Evolutionary conservation across 2,888 invertebrate species (phyloP), one percentile per base, ranked within the genome.

Genomic region (Xanthorhoe spadicearia): DNA sequence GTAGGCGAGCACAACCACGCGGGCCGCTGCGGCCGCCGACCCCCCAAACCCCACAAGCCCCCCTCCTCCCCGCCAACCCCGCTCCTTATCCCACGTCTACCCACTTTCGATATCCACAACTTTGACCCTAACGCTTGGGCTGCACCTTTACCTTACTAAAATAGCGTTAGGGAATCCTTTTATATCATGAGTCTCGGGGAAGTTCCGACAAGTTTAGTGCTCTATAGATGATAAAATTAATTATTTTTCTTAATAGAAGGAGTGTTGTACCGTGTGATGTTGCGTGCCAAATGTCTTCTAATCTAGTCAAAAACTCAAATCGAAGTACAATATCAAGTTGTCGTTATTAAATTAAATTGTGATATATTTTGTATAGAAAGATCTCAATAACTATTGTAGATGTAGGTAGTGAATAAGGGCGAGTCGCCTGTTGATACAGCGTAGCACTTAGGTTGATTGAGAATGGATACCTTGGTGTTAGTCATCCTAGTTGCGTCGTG

Each of bases 1-100:
- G 90, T 93, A 48, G 92, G 92, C 15, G 92, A 92, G 66, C 92
- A 93, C 79, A 93, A 93, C 76, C 92, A 92, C 79, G 83, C 79
- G n/a, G 86, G 85, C 18, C 88, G 90, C 60, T 87, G 88, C 72
- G 89, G 88, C 52, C 85, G 90, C 23, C 84, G 89, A 65, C 64
- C 78, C 17, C 53, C 79, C 17, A 84, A 83, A 64, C 72, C 75
- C 3, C 50, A 71, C 18, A 61, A 76, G 50, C 74, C 59, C 28
- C 46, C 56, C 54, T 13, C 70, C 10, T 83, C 87, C 0, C 85
- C 88, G 5, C 86, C 88, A 0, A 85, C 84, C 3, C 89, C 90
- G 1, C 75, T 88, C 10, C 69, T 88, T 0, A 76, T 90, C 5
- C 91, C 92, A 18, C 83, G 90, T 32, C 80, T 88, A 49, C 86